A percentile compares a stretch with the other conserved stretches of the same genome.
Conservation (phyloP, 2,113 vertebrate species). For the Raphicerus campestris region DNA sequence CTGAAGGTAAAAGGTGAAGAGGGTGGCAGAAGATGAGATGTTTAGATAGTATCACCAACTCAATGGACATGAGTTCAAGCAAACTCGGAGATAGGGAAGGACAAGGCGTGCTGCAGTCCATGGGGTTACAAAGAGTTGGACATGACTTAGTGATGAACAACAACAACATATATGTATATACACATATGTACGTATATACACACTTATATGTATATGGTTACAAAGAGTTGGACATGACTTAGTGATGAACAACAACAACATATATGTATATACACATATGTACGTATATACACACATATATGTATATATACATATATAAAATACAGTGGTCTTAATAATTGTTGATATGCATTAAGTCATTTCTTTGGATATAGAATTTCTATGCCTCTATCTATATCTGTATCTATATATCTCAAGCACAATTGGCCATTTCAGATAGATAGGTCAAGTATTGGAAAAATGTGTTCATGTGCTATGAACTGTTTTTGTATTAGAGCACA, state of each 20-base stretch:
- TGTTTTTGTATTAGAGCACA: slow-evolving; percentile 8
- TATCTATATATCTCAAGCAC: not conserved
- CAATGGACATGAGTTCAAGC: not conserved
- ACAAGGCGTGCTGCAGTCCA: not conserved
- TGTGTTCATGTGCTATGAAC: not conserved
- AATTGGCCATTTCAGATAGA: not conserved
- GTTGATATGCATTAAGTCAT: not conserved
- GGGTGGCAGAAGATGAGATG: not conserved
- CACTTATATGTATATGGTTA: too few species aligned
- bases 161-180: not conserved
- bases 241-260: not conserved
- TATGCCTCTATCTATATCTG: not conserved
- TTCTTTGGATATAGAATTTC: not conserved
- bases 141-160: not conserved
- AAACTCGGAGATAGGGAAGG: not conserved
- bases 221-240: not conserved
- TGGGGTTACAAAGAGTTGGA: not conserved
- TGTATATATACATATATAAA: not conserved
- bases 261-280: not conserved
- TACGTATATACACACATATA: not conserved
- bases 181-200: too few species aligned
- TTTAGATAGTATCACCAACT: not conserved
- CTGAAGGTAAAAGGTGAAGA: not conserved
- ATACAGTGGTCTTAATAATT: not conserved
- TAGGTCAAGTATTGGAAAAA: not conserved